These are phyloP conservation scores for Campylomormyrus tamandua DNA, from an alignment of 2,113 vertebrate genomes.

Conservation along the genomic window DNA sequence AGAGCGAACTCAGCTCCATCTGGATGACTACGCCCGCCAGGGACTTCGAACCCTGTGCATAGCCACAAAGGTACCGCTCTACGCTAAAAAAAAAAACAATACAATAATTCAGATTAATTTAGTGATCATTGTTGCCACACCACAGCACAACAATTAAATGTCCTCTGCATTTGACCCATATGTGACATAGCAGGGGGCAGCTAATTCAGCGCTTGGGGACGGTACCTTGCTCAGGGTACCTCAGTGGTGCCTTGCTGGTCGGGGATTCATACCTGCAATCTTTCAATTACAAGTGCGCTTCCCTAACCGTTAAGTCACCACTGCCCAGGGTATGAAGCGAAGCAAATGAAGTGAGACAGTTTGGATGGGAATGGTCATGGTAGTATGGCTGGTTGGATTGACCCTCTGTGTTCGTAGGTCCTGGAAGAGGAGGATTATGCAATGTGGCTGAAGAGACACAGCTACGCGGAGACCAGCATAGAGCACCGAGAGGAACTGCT, in stretches of 20 bases:
- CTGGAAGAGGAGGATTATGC: conserved; percentile 75
- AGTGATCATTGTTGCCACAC: no score
- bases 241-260: no score
- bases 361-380: background rate
- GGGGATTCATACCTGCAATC: no score
- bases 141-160: no score
- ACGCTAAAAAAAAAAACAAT: background rate
- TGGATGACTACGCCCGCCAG: conserved; percentile 77
- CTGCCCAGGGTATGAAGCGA: no score
- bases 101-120: no score
- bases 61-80: conserved; percentile 74
- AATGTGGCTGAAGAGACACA: conserved; percentile 72
- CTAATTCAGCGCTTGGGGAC: no score
- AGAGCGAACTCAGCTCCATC: conserved; percentile 72
- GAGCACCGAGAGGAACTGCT: conserved; percentile 80
- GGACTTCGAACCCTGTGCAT: conserved; percentile 89
- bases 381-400: background rate
- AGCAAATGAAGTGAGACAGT: background rate
- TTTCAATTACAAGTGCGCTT: no score
- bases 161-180: no score
- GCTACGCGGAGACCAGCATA: conserved; percentile 83
- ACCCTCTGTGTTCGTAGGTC: conserved; percentile 51
- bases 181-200: no score
- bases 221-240: no score
- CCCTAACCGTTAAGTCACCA: no score